These are phyloP conservation scores for Cotesia glomerata DNA, from an alignment of 1,140 invertebrate species.

Conservation along the genomic window DNA sequence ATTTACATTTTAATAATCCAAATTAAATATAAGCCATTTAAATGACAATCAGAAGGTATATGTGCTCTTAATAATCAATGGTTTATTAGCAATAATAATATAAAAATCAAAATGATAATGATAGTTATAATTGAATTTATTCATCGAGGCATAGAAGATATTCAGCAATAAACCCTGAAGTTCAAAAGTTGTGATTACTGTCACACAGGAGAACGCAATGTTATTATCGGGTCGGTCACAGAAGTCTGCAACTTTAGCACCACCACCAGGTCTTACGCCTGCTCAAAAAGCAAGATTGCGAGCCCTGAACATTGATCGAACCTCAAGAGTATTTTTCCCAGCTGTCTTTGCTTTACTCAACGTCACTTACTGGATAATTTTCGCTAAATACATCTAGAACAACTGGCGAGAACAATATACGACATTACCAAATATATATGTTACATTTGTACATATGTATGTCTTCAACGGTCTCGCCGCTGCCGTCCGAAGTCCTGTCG, in stretches of 20 bases:
- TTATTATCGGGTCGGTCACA: constrained; percentile 63
- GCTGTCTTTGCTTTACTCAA: constrained; percentile 85
- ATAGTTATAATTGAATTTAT: not conserved
- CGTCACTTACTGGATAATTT: constrained; percentile 87
- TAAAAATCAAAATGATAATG: no score
- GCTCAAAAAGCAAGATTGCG: constrained; percentile 73
- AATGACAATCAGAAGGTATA: not conserved
- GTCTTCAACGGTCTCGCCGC: constrained; percentile 14
- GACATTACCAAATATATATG: not conserved
- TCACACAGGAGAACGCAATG: constrained; percentile 64
- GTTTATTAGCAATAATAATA: no score
- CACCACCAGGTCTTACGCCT: constrained; percentile 62
- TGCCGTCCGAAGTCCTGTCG: constrained; percentile 23
- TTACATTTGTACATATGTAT: not conserved
- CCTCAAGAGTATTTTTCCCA: constrained; percentile 87
- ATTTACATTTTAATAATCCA: no score
- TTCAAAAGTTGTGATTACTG: constrained; percentile 51
- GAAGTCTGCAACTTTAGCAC: constrained; percentile 52
- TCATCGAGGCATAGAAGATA: constrained; percentile 40
- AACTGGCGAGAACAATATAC: not conserved
- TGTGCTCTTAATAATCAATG: not conserved
- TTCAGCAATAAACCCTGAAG: constrained; percentile 27
- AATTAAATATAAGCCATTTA: not conserved
- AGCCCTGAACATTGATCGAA: constrained; percentile 86
- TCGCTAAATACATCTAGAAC: constrained; percentile 79